Base-by-base conservation (phyloP, 2,797 vertebrate species). In the Poecilia velifera region DNA sequence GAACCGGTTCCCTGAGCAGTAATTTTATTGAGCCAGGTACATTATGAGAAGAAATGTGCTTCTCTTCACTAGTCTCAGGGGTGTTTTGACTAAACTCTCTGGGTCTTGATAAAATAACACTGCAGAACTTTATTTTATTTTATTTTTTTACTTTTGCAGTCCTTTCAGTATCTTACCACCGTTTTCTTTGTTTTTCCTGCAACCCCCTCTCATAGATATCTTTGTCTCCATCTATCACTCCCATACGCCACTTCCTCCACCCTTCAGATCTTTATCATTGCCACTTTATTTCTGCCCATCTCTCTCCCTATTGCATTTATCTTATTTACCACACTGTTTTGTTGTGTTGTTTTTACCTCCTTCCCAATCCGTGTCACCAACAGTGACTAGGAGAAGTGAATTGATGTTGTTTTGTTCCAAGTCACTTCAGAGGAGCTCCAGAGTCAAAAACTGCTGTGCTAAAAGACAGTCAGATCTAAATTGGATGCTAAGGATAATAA, bases 401-500 rank as follows among this genome's bases (percentile, higher is more conserved):
- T 57, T 36, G 6, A 81, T 59, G 80, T 70, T 41, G 78, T 73
- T 88, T 88, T 25, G 84, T 82, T 79, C 76, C 87, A 80, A 78
- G 75, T 87, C 83, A 43, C 87, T 86, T 90, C 81, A 72, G 46
- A 9, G 41, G 70, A 81, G 74, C 74, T 72, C 3, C 25, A 9
- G 18, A 76, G 84, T 91, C 20, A 64, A 76, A 76, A 89, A 80
- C 25, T 12, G 72, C 75, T 81, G 77, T 79, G 83, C 76, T 93
- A 88, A 94, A 94, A 92, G 72, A 90, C 92, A 93, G 88, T 82
- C 82, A 78, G 84, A 94, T 91, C 84, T 86, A 92, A 91, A 88
- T 90, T 76, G 76, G 57, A 87, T 76, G 90, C 14, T 93, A 91
- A 88, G 91, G 82, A 88, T 92, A 91, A 91, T 84, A 87, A 89